phyloP scores from a whole-genome alignment of 2,797 vertebrate genomes.

The Danio albolineatus region DNA sequence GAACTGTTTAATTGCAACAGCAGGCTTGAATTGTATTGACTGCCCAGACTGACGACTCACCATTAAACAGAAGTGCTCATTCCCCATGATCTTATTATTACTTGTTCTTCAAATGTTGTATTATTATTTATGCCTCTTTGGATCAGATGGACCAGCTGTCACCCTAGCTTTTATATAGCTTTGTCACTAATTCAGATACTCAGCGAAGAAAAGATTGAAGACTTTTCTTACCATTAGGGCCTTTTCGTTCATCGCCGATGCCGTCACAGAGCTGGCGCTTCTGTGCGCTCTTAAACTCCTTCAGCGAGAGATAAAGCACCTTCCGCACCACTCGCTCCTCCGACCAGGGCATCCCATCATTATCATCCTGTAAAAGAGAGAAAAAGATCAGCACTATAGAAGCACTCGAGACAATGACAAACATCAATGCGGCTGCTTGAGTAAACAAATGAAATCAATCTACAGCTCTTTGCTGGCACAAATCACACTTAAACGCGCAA shows the following conservation, averaged over 20 bases:
- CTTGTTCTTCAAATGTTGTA: too few relatives aligned
- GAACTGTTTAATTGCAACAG: too few relatives aligned
- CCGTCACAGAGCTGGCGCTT: slow-evolving; percentile 91
- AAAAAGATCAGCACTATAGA: neutral
- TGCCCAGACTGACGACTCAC: too few relatives aligned
- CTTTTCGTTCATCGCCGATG: slow-evolving; percentile 85
- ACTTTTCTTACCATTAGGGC: slow-evolving; percentile 86
- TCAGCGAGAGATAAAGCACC: slow-evolving; percentile 98
- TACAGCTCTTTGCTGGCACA: neutral
- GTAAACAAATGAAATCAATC: slow-evolving; percentile 5
- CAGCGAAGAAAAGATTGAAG: neutral
- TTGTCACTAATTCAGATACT: neutral
- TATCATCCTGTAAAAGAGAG: slow-evolving; percentile 90
- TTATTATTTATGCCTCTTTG: too few relatives aligned
- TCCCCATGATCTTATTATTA: too few relatives aligned
- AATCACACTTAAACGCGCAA: neutral
- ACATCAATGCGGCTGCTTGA: neutral
- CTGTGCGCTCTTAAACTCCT: slow-evolving; percentile 98
- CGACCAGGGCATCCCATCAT: slow-evolving; percentile 99
- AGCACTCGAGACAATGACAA: neutral
- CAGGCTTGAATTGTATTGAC: too few relatives aligned
- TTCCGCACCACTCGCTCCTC: slow-evolving; percentile 98
- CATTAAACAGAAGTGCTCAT: too few relatives aligned
- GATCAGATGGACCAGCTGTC: too few relatives aligned
- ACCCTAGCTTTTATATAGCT: too few relatives aligned